A percentile compares a stretch with the other conserved stretches of the same genome.
Evolutionary conservation across 2,797 vertebrate species (phyloP).

Genomic region (Periophthalmus magnuspinnatus): DNA sequence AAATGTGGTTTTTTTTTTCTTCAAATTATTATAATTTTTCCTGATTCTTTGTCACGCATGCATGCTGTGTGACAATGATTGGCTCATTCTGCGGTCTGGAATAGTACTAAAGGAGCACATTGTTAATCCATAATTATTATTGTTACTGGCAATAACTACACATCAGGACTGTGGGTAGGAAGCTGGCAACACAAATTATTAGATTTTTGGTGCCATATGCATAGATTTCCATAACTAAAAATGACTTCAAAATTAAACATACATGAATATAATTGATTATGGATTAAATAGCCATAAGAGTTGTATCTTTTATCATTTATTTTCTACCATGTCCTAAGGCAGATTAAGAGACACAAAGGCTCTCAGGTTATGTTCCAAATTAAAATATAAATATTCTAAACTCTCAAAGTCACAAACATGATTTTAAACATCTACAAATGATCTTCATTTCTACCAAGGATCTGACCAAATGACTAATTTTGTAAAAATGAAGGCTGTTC

Average conservation of each 20-base stretch:
- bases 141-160: background rate
- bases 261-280: background rate
- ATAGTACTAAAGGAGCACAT: background rate
- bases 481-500: conserved; percentile 58
- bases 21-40: no score
- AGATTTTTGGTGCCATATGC: no score
- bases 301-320: background rate
- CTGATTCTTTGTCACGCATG: no score
- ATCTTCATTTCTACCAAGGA: conserved; percentile 29
- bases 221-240: no score
- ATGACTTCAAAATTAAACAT: background rate
- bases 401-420: no score
- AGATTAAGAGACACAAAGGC: no score
- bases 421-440: background rate
- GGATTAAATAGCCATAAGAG: background rate
- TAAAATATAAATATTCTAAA: no score
- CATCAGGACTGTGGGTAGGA: conserved; percentile 18
- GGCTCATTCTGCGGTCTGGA: background rate
- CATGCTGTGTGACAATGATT: background rate
- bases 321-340: background rate
- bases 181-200: background rate
- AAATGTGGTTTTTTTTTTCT: no score
- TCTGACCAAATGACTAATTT: conserved; percentile 69
- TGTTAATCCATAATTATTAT: background rate
- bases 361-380: no score